phyloP scores from a whole-genome alignment of 2,888 invertebrate species.

The Diarsia dahlii region DNA sequence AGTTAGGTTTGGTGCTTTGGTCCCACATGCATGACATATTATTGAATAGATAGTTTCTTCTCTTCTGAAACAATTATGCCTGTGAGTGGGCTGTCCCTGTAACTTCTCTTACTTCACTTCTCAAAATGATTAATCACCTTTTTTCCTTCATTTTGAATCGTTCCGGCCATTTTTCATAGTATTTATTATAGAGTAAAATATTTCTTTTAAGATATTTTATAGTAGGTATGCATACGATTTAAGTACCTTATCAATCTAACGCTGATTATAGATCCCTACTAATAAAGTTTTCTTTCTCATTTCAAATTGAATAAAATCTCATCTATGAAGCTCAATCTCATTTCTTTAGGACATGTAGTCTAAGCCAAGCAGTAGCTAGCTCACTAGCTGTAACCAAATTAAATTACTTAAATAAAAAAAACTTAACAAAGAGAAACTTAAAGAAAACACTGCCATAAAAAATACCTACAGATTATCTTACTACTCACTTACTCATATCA shows the following conservation, averaged over 20 bases:
- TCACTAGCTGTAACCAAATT: conserved; percentile 20
- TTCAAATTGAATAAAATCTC: conserved; percentile 1
- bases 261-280: conserved; percentile 9
- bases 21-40: background rate
- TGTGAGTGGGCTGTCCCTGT: background rate
- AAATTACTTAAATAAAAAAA: conserved; percentile 8
- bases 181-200: conserved; percentile 79
- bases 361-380: conserved; percentile 31
- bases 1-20: background rate
- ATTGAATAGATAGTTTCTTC: background rate
- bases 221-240: conserved; percentile 40
- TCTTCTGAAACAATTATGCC: conserved; percentile 10
- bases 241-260: conserved; percentile 32
- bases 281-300: conserved; percentile 17
- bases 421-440: conserved; percentile 50
- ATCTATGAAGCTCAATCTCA: conserved; percentile 1
- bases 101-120: conserved; percentile 35
- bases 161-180: conserved; percentile 90
- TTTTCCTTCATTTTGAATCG: conserved; percentile 81
- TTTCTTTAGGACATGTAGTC: conserved; percentile 31
- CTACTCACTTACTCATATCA: background rate
- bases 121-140: conserved; percentile 53
- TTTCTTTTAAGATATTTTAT: conserved; percentile 60
- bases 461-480: conserved; percentile 19
- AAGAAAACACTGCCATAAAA: conserved; percentile 73